Evolutionary conservation across 2,113 vertebrate species (phyloP).

Genomic region (Dipodomys merriami): DNA sequence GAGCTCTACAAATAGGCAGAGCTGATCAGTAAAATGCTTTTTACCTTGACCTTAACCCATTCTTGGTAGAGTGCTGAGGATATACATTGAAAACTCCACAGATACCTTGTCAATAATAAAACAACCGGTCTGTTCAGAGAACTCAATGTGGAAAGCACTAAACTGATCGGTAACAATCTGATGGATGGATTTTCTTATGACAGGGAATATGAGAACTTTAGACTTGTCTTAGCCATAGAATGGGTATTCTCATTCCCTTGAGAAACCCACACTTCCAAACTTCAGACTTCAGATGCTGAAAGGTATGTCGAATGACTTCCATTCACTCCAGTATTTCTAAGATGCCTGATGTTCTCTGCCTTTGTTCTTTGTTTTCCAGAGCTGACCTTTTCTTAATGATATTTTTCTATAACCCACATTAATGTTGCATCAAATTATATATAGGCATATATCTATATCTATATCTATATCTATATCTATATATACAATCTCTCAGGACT

Average conservation of each 20-base stretch:
- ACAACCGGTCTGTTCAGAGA: neutral
- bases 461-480: no score
- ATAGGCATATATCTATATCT: no score
- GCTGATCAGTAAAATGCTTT: neutral
- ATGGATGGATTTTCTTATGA: neutral
- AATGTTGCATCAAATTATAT: slow-evolving; percentile 79
- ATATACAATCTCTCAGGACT: slow-evolving; percentile 61
- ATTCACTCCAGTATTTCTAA: neutral
- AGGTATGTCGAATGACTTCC: neutral
- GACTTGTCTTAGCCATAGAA: neutral
- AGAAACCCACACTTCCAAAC: neutral
- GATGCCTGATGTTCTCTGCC: slow-evolving; percentile 51
- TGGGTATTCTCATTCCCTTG: neutral
- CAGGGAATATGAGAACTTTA: neutral
- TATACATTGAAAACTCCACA: neutral
- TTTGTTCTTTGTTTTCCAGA: slow-evolving; percentile 71
- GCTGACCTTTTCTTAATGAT: slow-evolving; percentile 77
- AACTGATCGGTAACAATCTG: neutral
- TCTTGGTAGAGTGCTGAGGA: neutral
- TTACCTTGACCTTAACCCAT: neutral
- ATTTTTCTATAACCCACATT: slow-evolving; percentile 76
- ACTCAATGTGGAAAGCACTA: neutral
- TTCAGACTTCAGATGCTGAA: neutral
- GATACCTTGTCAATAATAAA: neutral
- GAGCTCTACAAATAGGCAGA: neutral